Percentiles rank a stretch among this genome's conserved stretches.
phyloP scores from a whole-genome alignment of 53 echinoderm and acorn worm genomes.

The Arbacia lixula region DNA sequence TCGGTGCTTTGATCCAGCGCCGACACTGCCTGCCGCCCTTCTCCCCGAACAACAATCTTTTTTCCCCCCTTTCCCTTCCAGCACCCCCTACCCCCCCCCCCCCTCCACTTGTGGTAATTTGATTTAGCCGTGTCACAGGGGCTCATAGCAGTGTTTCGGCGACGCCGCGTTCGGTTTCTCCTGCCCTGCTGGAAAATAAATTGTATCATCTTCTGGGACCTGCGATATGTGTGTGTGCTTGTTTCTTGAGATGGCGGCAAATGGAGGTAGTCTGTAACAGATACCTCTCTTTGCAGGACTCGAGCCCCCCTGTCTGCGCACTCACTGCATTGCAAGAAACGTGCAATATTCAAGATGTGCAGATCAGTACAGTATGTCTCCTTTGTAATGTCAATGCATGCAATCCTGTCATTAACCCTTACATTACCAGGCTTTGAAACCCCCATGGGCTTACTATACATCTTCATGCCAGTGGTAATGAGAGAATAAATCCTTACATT shows the following conservation, averaged over 20 bases:
- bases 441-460: too few relatives aligned
- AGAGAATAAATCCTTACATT: too few relatives aligned
- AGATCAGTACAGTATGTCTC: too few relatives aligned
- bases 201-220: constrained; percentile 49
- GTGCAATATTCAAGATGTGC: too few relatives aligned
- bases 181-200: constrained; percentile 57
- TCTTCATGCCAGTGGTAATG: too few relatives aligned
- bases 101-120: constrained; percentile 52
- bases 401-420: too few relatives aligned
- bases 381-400: too few relatives aligned
- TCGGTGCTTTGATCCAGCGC: constrained; percentile 53
- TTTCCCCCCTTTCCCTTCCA: not conserved
- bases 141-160: constrained; percentile 44
- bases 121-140: constrained; percentile 56
- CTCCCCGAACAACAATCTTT: constrained; percentile 14
- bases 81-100: constrained; percentile 9
- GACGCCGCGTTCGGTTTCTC: constrained; percentile 37
- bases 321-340: too few relatives aligned
- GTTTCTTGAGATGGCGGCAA: not conserved
- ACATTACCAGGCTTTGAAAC: too few relatives aligned
- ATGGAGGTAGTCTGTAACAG: constrained; percentile 23
- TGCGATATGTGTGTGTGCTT: constrained; percentile 16
- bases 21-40: constrained; percentile 56
- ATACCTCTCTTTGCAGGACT: not conserved
- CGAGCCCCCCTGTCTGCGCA: not conserved